phyloP scores from a whole-genome alignment of 2,797 vertebrate genomes.

The Vultur gryphus region DNA sequence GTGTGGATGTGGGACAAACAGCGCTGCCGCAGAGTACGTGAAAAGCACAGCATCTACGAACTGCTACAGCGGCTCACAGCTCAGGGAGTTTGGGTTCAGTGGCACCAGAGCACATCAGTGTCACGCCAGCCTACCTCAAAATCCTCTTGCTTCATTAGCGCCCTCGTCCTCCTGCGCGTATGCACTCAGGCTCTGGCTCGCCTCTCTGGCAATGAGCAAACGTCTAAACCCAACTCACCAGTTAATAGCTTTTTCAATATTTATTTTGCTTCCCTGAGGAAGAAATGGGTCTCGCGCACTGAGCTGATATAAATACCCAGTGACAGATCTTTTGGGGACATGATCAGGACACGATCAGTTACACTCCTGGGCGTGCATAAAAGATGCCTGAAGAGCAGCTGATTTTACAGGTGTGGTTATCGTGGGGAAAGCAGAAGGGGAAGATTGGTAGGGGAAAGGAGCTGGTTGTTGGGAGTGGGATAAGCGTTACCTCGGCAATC shows the following conservation, averaged over 20 bases:
- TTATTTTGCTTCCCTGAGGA: background rate
- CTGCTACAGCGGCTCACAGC: background rate
- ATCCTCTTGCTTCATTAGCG: background rate
- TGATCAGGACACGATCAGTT: background rate
- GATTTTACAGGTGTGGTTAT: background rate
- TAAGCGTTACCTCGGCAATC: rapidly evolving
- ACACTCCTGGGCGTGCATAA: no score
- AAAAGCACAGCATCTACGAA: background rate
- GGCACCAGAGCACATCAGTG: background rate
- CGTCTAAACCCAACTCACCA: background rate
- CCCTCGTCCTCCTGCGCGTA: background rate
- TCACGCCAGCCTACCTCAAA: background rate
- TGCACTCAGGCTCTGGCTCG: background rate
- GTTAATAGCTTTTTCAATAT: background rate
- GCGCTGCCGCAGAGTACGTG: rapidly evolving
- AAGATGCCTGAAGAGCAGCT: background rate
- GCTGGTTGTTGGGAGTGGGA: background rate
- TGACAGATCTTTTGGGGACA: background rate
- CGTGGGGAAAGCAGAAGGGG: background rate
- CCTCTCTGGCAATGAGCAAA: background rate
- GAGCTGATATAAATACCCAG: background rate
- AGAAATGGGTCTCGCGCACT: rapidly evolving
- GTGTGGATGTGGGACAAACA: background rate
- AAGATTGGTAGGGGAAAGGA: background rate
- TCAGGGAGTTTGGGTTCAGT: background rate